These are phyloP conservation scores for Uloborus plumipes DNA, from an alignment of 2,888 invertebrate species.

Conservation along the genomic window DNA sequence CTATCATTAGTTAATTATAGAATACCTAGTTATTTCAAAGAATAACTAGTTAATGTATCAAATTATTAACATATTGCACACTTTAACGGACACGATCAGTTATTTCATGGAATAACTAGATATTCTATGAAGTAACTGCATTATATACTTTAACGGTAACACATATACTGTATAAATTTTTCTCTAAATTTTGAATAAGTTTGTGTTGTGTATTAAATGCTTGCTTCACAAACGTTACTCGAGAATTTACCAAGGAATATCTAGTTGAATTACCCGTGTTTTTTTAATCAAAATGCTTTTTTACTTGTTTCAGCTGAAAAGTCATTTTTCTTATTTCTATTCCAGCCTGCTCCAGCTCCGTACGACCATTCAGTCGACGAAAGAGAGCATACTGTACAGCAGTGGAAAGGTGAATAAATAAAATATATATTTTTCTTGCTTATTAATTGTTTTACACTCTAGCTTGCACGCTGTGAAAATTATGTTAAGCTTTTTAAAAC, in stretches of 20 bases:
- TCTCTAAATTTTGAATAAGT: too few species aligned
- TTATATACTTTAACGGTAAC: conserved; percentile 59
- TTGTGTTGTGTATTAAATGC: too few species aligned
- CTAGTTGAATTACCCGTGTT: too few species aligned
- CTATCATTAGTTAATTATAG: too few species aligned
- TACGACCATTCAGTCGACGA: conserved; percentile 99
- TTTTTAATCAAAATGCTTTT: too few species aligned
- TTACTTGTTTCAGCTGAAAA: not conserved
- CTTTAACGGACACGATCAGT: conserved; percentile 57
- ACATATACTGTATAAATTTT: too few species aligned
- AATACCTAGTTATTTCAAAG: conserved; percentile 16
- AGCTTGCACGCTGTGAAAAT: too few species aligned
- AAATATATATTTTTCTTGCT: not conserved
- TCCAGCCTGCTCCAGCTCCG: conserved; percentile 94
- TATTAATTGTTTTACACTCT: not conserved
- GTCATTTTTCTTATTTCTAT: not conserved
- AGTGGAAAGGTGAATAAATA: conserved; percentile 83
- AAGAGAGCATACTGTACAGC: conserved; percentile 98
- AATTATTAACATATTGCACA: conserved; percentile 51
- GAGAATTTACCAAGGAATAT: too few species aligned
- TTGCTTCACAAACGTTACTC: too few species aligned
- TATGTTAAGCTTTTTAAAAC: too few species aligned
- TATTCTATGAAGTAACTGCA: conserved; percentile 57
- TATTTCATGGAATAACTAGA: conserved; percentile 54
- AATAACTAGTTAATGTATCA: conserved; percentile 49